phyloP scores from a whole-genome alignment of 2,888 invertebrate species.

The Aphodius granarius region DNA sequence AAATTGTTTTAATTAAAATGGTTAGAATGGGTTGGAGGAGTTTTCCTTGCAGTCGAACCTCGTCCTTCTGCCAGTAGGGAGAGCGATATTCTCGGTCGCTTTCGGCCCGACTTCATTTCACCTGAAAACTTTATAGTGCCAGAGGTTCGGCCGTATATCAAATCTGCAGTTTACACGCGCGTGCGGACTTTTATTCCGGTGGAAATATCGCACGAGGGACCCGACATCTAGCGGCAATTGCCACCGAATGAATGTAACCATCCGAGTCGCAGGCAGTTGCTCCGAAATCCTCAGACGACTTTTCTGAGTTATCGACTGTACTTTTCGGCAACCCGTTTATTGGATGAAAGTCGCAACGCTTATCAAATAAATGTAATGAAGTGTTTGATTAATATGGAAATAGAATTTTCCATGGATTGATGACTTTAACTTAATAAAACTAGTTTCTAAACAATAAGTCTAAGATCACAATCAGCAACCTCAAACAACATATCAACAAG shows the following conservation, averaged over 20 bases:
- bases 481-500: no score
- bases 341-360: neutral
- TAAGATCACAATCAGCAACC: no score
- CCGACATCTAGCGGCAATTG: neutral
- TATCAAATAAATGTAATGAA: neutral
- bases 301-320: neutral
- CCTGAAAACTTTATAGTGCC: neutral
- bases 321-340: neutral
- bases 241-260: neutral
- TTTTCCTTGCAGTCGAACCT: neutral
- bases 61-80: neutral
- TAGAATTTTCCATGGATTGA: no score
- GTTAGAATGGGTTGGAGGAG: neutral
- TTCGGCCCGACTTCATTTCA: neutral
- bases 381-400: no score
- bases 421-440: no score
- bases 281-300: neutral
- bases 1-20: neutral
- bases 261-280: neutral
- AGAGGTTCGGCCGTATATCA: neutral
- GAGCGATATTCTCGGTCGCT: neutral
- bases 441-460: no score
- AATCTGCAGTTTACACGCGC: neutral
- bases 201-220: neutral
- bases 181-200: neutral